Evolutionary conservation across 2,888 invertebrate genomes (phyloP).

Genomic region (Lasioglossum morio): DNA sequence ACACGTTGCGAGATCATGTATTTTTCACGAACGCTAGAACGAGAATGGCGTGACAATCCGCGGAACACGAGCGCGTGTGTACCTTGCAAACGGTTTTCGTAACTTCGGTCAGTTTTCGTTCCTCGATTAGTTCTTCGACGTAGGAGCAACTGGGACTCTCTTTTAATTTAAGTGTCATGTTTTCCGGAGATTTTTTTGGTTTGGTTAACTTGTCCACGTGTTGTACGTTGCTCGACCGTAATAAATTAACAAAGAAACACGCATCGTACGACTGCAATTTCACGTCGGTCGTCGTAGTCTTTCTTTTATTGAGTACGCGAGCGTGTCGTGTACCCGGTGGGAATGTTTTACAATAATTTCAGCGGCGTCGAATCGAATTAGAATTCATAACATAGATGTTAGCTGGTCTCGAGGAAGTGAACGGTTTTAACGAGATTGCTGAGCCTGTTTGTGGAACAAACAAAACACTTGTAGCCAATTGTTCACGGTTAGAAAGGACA

Average conservation of each 20-base stretch:
- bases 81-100: slow-evolving; percentile 25
- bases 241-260: slow-evolving; percentile 19
- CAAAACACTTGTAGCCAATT: slow-evolving; percentile 84
- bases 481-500: slow-evolving; percentile 76
- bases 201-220: slow-evolving; percentile 36
- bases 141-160: not conserved
- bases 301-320: slow-evolving; percentile 19
- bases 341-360: slow-evolving; percentile 30
- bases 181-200: not conserved
- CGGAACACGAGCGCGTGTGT: not conserved
- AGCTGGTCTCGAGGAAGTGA: not conserved
- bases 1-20: slow-evolving; percentile 13
- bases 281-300: not conserved
- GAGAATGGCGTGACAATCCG: not conserved
- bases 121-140: not conserved
- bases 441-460: slow-evolving; percentile 78
- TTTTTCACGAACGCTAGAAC: not conserved
- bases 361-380: not conserved
- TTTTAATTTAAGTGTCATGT: slow-evolving; percentile 41
- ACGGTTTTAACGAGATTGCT: slow-evolving; percentile 40
- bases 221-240: not conserved
- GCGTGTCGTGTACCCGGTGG: not conserved
- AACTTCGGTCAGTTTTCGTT: not conserved
- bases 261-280: slow-evolving; percentile 18
- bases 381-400: too few species aligned